These are phyloP conservation scores for Lydus trimaculatus DNA, from an alignment of 2,888 invertebrate species.

Conservation along the genomic window DNA sequence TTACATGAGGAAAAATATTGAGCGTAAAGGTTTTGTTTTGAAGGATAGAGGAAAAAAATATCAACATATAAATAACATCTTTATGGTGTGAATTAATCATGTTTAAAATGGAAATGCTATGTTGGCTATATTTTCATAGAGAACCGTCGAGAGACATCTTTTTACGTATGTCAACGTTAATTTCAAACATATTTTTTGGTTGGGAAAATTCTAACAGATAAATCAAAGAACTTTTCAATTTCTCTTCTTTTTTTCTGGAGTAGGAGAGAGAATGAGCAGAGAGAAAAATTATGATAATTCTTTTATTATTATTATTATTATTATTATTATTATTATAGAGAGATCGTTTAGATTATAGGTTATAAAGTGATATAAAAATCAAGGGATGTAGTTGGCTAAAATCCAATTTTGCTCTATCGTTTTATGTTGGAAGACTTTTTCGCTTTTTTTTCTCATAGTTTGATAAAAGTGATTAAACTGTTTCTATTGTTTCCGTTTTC, in stretches of 20 bases:
- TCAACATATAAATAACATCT: neutral
- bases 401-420: neutral
- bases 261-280: no score
- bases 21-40: neutral
- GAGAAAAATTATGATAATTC: neutral
- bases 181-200: neutral
- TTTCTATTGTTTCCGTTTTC: neutral
- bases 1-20: neutral
- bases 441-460: neutral
- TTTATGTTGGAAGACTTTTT: neutral
- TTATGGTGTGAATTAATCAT: conserved; percentile 4
- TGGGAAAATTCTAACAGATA: neutral
- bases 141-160: neutral
- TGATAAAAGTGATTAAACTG: conserved; percentile 4
- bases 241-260: neutral
- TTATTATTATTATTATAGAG: neutral
- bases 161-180: neutral
- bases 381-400: neutral
- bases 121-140: neutral
- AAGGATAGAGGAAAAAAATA: neutral
- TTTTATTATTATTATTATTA: neutral
- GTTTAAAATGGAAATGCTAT: neutral
- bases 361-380: neutral
- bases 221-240: neutral
- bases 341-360: neutral